Evolutionary conservation across 2,888 invertebrate species (phyloP), one percentile per base, ranked within the genome.

Genomic region (Drosophila neutralis): DNA sequence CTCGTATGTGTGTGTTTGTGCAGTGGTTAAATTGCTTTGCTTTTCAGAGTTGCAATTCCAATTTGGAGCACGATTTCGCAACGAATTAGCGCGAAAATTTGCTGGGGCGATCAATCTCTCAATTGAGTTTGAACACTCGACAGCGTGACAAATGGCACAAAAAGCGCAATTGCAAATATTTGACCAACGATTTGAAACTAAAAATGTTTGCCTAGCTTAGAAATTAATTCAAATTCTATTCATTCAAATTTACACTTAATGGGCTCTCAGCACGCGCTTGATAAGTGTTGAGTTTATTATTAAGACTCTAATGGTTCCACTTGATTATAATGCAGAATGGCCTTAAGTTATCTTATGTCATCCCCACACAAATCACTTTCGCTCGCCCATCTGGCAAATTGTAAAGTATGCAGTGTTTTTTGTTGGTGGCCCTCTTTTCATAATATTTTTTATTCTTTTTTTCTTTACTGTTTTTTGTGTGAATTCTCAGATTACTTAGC

Each of bases 401-500:
- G 27, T n/a, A n/a, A 56, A 56, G 56, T 56, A 29, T 29, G 56
- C 56, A 38, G 29, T 38, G n/a, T 0, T 60, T n/a, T 49, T 60
- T 29, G 15, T 24, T 33, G 6, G 21, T 18, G 27, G 36, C 15
- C 13, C 15, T 2, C 21, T 11, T 21, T 21, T 11, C 33, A 33
- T 33, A 0, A 11, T 10, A 11, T 2, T 15, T 36, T 36, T 36
- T 24, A 24, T 24, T 24, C 2, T 7, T 6, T 7, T 15, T 45
- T 27, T 45, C 24, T 24, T 15, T 4, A 15, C 8, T 8, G 7
- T 15, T 24, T 60, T 15, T 36, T 64, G 58, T 52, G 53, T 49
- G 52, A 56, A 63, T 42, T 59, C 63, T 67, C 73, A 73, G 77
- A 77, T 80, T 78, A 78, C 78, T 77, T 57, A 35, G 68, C 78